phyloP scores from a whole-genome alignment of 2,797 vertebrate species.

The Gila robusta region DNA sequence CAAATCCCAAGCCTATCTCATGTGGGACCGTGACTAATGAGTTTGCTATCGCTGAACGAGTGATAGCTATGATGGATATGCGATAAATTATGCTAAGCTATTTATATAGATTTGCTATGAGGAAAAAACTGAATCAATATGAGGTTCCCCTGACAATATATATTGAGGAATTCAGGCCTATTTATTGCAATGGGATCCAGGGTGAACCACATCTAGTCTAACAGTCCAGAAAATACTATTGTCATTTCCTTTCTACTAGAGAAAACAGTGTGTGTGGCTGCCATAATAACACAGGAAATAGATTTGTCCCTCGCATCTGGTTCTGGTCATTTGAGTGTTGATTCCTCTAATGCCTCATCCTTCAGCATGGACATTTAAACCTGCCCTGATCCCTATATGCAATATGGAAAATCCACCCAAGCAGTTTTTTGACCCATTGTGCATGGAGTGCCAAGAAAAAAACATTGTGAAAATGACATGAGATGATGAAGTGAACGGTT shows the following conservation, averaged over 20 bases:
- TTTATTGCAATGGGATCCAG: neutral
- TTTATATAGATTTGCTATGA: neutral
- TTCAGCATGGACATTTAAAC: conserved; percentile 29
- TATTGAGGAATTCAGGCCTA: neutral
- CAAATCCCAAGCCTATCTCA: conserved; percentile 21
- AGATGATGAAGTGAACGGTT: conserved; percentile 59
- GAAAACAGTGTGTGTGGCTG: conserved; percentile 13
- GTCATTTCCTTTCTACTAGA: conserved; percentile 43
- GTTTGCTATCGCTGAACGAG: neutral
- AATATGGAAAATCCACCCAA: conserved; percentile 51
- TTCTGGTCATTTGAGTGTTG: conserved; percentile 51
- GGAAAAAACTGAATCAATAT: neutral
- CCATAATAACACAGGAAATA: conserved; percentile 64
- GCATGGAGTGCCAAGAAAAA: conserved; percentile 29
- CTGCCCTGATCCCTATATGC: conserved; percentile 10
- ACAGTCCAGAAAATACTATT: conserved; percentile 60
- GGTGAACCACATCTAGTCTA: conserved; percentile 24
- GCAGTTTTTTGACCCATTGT: conserved; percentile 56
- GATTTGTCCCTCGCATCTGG: conserved; percentile 65
- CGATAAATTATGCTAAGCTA: neutral
- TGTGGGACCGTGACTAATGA: neutral
- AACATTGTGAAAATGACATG: conserved; percentile 41
- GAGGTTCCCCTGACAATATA: neutral
- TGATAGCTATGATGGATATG: neutral
- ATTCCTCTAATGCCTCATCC: conserved; percentile 25